Base-by-base conservation (phyloP, 2,888 invertebrate genomes). In the Eutolmus rufibarbis region DNA sequence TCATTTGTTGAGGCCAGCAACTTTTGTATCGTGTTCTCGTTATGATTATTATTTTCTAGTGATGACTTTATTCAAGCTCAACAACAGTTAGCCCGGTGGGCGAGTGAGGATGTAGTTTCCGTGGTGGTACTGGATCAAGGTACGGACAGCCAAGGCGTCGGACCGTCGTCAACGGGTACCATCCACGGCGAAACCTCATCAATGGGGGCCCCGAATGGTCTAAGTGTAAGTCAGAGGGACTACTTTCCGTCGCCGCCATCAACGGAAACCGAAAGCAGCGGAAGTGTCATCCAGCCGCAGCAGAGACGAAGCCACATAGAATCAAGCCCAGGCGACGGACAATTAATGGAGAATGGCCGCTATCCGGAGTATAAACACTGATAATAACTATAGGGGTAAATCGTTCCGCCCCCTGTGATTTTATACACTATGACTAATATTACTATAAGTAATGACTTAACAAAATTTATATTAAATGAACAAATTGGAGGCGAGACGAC, bases 11-110 rank as follows among this genome's bases (percentile, higher is more conserved):
- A 87, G 87, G 87, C 87, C 81, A 87, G 40, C 46, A 43, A 86
- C 31, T 31, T 66, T 81, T 81, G 81, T 94, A 94, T 94, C 94
- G 95, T 95, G 95, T 95, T 93, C 93, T 95, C 94, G 94, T 95
- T 95, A 95, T 95, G 94, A 95, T 95, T 95, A 95, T 96, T 96
- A 96, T 96, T 96, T 97, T 97, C 95, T 97, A 97, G 97, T 97
- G 97, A 97, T 97, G 97, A 97, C 95, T 97, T 97, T 97, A 96
- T 97, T 97, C 97, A 97, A 97, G 97, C 97, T 96, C 97, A 97
- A 96, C 97, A 96, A 96, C 97, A 96, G 95, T 95, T 96, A 96
- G 97, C 96, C 96, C 97, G 96, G 95, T 97, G 97, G 96, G 97
- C 96, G 95, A 97, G 97, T 96, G 96, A 97, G 94, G 96, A 96